Base-by-base conservation (phyloP, 2,113 vertebrate species). In the Acinonyx jubatus region DNA sequence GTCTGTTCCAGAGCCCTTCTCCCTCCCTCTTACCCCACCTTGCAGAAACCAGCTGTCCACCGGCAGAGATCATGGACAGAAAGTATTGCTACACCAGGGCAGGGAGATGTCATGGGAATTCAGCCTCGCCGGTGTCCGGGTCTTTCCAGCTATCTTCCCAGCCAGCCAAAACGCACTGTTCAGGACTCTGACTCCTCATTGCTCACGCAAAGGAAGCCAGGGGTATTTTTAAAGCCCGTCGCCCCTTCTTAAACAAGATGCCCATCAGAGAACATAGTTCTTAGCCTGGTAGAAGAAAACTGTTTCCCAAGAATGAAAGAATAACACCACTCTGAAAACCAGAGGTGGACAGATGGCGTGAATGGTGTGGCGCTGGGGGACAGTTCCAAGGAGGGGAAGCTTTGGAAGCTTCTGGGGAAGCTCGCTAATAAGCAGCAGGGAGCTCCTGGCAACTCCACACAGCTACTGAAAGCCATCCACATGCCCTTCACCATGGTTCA, bases 41-140 rank as follows among this genome's bases (percentile, higher is more conserved):
- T 50, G 23, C 68, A 93, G 92, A 95, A 95, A 89, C 81, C 85
- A 83, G 71, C 81, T 86, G 91, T 80, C 89, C 81, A 45, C 52
- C 1, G 2, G 11, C 57, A 82, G 91, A 73, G 73, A 85, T 78
- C 61, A 68, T 91, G 38, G 71, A 86, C n/a, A 27, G 65, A 45
- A 61, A 63, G 50, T 71, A 33, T 38, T 76, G 36, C 80, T 21
- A 3, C 38, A 29, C 31, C 13, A 55, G 76, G 38, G 68, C 36
- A 74, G 48, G 21, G 73, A 82, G 80, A 78, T 36, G 7, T 57
- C 57, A 8, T 52, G 79, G 57, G 88, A 96, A 94, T 36, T 55
- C 65, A 81, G 52, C 36, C 57, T 66, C 4, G 0, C 55, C 5
- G 1, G 3, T 23, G 38, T 33, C 55, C 16, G 7, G 2, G 61